Conservation (phyloP, 1,140 invertebrate genomes). For the Plectus sambesii region DNA sequence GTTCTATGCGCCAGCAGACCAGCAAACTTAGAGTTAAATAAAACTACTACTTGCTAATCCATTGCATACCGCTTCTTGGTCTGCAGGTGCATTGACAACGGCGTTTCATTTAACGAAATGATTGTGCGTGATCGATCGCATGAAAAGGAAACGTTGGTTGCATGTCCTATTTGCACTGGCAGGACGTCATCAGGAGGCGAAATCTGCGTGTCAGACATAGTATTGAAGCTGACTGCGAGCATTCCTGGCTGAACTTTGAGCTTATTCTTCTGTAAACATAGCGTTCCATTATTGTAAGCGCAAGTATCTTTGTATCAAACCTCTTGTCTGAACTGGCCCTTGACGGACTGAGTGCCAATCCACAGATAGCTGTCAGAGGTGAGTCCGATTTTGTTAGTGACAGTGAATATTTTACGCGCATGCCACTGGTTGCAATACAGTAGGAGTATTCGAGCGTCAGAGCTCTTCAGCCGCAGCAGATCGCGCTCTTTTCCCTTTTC, state of each 20-base stretch:
- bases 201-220: too few relatives aligned
- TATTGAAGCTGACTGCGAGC: conserved; percentile 20
- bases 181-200: conserved; percentile 38
- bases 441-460: conserved; percentile 81
- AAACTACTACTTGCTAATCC: too few relatives aligned
- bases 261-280: conserved; percentile 20
- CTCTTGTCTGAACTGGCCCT: conserved; percentile 32
- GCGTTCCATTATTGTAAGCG: conserved; percentile 37
- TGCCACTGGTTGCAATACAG: conserved; percentile 61
- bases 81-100: too few relatives aligned
- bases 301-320: conserved; percentile 22
- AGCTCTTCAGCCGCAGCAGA: conserved; percentile 61
- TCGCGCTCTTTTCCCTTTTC: conserved; percentile 21
- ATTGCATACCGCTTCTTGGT: too few relatives aligned
- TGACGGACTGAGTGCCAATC: conserved; percentile 43
- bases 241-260: not conserved
- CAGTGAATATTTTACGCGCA: conserved; percentile 9
- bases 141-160: conserved; percentile 28
- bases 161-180: conserved; percentile 34
- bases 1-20: too few relatives aligned
- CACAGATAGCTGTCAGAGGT: conserved; percentile 35
- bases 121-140: too few relatives aligned
- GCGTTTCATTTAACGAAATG: too few relatives aligned
- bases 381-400: conserved; percentile 28
- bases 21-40: too few relatives aligned